Percentiles rank a stretch among this genome's conserved stretches.
Conservation (phyloP, 2,113 vertebrate species). For the Pithys albifrons region DNA sequence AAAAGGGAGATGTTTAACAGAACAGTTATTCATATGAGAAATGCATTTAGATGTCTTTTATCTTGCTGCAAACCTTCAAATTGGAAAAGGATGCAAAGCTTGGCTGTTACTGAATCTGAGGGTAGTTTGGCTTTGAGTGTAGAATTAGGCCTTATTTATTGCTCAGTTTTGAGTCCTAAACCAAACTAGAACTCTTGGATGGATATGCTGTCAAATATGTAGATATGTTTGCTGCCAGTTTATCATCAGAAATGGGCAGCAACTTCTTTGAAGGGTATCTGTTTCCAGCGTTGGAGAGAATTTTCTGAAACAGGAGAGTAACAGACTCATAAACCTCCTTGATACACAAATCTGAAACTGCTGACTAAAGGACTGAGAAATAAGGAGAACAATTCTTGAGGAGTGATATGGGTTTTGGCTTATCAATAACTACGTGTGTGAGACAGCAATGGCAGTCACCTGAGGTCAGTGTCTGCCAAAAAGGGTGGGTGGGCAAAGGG, state of each 20-base stretch:
- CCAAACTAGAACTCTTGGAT: not conserved
- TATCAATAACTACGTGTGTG: fast-evolving
- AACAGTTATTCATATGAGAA: not conserved
- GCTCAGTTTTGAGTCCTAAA: not conserved
- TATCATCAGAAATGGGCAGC: not conserved
- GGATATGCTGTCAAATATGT: fast-evolving
- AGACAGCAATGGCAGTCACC: not conserved
- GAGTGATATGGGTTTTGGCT: not conserved
- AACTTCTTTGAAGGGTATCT: not conserved
- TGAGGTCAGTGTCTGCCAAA: not conserved
- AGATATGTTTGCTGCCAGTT: not conserved
- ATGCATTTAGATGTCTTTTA: not conserved
- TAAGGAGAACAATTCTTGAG: not conserved
- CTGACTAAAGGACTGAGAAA: not conserved
- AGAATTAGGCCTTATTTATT: not conserved
- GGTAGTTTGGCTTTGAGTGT: not conserved
- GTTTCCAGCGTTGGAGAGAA: not conserved
- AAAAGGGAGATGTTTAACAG: not conserved
- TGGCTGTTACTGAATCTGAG: not conserved
- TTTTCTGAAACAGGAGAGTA: not conserved
- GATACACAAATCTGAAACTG: not conserved
- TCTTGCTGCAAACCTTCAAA: not conserved
- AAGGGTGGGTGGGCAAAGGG: not conserved
- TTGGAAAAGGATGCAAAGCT: not conserved
- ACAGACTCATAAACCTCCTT: not conserved